Conservation (phyloP, 2,888 invertebrate genomes). For the Nycteola revayana region DNA sequence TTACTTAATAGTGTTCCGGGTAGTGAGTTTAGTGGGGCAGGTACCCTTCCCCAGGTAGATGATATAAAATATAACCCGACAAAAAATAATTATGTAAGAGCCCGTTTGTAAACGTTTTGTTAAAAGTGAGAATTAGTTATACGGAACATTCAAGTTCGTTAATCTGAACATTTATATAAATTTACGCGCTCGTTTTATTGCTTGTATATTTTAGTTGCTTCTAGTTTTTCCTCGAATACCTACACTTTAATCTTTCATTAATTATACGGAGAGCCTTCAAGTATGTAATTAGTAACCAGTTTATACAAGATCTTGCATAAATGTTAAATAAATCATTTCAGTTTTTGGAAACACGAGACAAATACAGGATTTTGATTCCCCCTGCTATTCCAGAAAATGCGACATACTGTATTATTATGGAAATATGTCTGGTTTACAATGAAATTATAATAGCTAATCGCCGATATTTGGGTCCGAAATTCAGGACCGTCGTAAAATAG, state of each 20-base stretch:
- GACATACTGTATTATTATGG: too few relatives aligned
- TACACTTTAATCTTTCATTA: slow-evolving; percentile 34
- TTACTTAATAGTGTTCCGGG: slow-evolving; percentile 74
- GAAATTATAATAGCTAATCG: too few relatives aligned
- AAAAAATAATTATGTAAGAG: slow-evolving; percentile 51
- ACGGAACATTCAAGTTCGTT: too few relatives aligned
- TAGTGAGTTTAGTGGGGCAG: slow-evolving; percentile 64
- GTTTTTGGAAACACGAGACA: slow-evolving; percentile 1
- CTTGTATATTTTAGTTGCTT: slow-evolving; percentile 32
- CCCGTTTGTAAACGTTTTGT: slow-evolving; percentile 44
- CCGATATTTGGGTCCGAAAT: too few relatives aligned
- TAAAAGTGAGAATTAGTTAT: slow-evolving; percentile 40
- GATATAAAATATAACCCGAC: slow-evolving; percentile 46
- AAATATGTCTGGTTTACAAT: too few relatives aligned
- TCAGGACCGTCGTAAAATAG: too few relatives aligned
- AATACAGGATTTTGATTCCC: slow-evolving; percentile 23
- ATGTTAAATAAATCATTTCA: too few relatives aligned
- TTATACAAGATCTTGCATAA: too few relatives aligned
- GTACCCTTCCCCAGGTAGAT: slow-evolving; percentile 65
- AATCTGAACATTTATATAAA: slow-evolving; percentile 5
- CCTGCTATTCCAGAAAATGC: slow-evolving; percentile 29
- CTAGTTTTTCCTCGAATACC: slow-evolving; percentile 28
- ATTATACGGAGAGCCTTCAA: slow-evolving; percentile 31
- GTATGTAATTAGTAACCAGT: too few relatives aligned
- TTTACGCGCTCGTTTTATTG: slow-evolving; percentile 35